Percentiles rank a stretch among this genome's conserved stretches.
Evolutionary conservation across 2,797 vertebrate species (phyloP).

Genomic region (Pachyuromys duprasi): DNA sequence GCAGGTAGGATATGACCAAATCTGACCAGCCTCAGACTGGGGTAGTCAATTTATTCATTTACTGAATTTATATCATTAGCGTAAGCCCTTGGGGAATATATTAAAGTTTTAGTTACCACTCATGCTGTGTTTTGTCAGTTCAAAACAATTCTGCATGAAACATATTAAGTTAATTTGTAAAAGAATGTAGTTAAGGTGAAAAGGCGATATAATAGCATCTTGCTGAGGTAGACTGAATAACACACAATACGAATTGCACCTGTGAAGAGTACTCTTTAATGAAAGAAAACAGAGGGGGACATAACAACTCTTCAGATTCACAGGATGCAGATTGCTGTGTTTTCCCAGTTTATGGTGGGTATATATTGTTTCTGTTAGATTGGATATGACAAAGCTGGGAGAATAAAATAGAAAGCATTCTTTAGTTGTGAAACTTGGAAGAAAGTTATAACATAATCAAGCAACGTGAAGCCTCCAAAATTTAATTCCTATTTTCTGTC

Average conservation of each 20-base stretch:
- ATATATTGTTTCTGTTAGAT: conserved; percentile 49
- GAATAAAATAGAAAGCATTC: conserved; percentile 54
- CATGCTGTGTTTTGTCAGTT: conserved; percentile 70
- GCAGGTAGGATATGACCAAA: conserved; percentile 61
- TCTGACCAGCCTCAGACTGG: conserved; percentile 16
- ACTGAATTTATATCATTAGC: conserved; percentile 45
- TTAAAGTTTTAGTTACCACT: conserved; percentile 74
- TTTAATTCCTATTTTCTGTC: conserved; percentile 17
- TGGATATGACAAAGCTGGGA: conserved; percentile 49
- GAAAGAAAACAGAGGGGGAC: conserved; percentile 52
- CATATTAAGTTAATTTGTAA: conserved; percentile 73
- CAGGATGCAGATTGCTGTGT: not conserved
- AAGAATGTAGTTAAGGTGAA: conserved; percentile 38
- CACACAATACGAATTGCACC: conserved; percentile 5
- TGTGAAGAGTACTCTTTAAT: conserved; percentile 58
- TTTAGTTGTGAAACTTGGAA: conserved; percentile 55
- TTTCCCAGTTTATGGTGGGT: conserved; percentile 31
- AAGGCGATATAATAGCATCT: conserved; percentile 63
- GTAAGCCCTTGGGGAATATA: conserved; percentile 62
- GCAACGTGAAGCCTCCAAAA: conserved; percentile 15
- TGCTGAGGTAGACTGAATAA: conserved; percentile 70
- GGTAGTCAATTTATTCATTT: conserved; percentile 46
- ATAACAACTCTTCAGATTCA: conserved; percentile 63
- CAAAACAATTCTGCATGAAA: conserved; percentile 75
- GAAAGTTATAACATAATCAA: conserved; percentile 42